Conservation (phyloP, 2,113 vertebrate genomes). For the Rhinolophus ferrumequinum region DNA sequence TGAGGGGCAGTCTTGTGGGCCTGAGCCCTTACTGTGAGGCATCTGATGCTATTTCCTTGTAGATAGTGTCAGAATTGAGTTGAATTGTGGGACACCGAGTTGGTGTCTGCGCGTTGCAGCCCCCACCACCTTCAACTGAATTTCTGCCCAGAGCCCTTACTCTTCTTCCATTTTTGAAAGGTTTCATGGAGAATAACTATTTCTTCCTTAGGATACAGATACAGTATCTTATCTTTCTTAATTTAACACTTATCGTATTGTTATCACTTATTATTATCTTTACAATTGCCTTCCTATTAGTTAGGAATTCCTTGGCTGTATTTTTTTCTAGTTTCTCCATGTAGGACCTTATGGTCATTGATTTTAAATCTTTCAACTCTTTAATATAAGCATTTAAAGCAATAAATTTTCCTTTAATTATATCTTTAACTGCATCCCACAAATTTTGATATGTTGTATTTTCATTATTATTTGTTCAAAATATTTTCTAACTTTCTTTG, state of each 20-base stretch:
- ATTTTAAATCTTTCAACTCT: background rate
- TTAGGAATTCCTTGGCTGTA: background rate
- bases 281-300: background rate
- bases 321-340: background rate
- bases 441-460: background rate
- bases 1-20: background rate
- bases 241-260: background rate
- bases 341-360: background rate
- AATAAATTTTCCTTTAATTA: background rate
- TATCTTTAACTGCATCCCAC: background rate
- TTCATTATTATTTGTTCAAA: background rate
- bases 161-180: background rate
- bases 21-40: background rate
- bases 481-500: background rate
- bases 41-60: background rate
- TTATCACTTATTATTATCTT: background rate
- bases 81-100: background rate
- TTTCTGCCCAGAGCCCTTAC: background rate
- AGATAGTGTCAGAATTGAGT: background rate
- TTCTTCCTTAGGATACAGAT: background rate
- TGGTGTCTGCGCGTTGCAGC: background rate
- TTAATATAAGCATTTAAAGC: background rate
- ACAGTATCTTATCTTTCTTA: background rate
- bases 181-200: background rate
- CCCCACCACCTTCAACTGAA: background rate